A percentile compares a stretch with the other conserved stretches of the same genome.
Evolutionary conservation across 2,113 vertebrate genomes (phyloP).

Genomic region (Onychostoma macrolepis): DNA sequence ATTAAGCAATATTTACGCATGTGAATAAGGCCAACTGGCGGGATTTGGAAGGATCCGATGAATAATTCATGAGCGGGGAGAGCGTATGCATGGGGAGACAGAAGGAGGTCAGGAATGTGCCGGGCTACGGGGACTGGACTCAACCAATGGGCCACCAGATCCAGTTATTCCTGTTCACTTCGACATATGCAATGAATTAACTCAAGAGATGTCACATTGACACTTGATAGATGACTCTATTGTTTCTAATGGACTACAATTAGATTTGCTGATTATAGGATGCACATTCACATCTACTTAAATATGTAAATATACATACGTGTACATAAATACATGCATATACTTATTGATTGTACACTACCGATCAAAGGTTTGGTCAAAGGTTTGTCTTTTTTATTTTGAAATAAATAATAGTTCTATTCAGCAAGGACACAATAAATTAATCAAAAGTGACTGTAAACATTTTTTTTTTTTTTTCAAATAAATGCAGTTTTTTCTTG

Average conservation of each 20-base stretch:
- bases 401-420: background rate
- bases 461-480: too few species aligned
- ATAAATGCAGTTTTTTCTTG: too few species aligned
- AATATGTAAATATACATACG: background rate
- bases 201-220: constrained; percentile 44
- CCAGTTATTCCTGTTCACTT: constrained; percentile 32
- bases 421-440: background rate
- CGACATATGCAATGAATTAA: constrained; percentile 42
- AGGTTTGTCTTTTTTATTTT: background rate
- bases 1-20: constrained; percentile 70
- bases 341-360: background rate
- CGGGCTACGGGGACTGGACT: constrained; percentile 46
- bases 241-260: constrained; percentile 13
- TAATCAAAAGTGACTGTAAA: background rate
- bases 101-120: constrained; percentile 62
- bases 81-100: constrained; percentile 49
- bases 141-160: constrained; percentile 25
- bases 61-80: constrained; percentile 64
- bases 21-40: constrained; percentile 69
- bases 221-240: constrained; percentile 48
- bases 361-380: background rate
- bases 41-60: constrained; percentile 57
- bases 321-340: background rate
- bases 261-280: background rate
- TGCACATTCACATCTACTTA: background rate